Conservation (phyloP, 2,113 vertebrate genomes). For the Ictalurus furcatus region DNA sequence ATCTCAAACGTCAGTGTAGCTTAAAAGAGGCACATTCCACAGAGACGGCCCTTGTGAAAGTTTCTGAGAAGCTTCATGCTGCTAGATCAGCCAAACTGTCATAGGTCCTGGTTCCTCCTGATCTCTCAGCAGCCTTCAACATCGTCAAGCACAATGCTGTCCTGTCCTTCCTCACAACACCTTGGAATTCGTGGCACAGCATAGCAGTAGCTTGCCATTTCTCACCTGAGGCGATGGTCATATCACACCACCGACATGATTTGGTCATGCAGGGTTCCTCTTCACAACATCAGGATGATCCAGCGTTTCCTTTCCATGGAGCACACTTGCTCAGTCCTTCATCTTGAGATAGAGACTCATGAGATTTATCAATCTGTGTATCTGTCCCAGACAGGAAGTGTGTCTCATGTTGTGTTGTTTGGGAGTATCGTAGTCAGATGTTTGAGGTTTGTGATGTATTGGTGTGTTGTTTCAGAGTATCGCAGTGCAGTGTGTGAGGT, state of each 20-base stretch:
- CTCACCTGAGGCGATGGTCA: background rate
- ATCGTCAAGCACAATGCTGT: background rate
- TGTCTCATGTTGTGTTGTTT: background rate
- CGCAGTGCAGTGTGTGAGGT: slow-evolving; percentile 78
- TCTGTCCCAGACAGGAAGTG: background rate
- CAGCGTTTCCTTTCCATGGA: background rate
- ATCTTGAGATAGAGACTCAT: background rate
- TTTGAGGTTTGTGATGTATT: background rate
- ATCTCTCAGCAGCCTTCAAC: background rate
- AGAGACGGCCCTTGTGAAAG: background rate
- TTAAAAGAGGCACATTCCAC: background rate
- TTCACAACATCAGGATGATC: background rate
- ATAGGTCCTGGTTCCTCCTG: background rate
- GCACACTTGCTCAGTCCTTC: background rate
- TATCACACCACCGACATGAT: background rate
- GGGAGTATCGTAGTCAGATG: no score
- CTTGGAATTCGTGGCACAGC: background rate
- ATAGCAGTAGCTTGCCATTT: background rate
- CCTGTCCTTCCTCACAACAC: background rate
- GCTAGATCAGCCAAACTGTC: background rate
- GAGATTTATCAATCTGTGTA: background rate
- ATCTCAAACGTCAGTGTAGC: background rate
- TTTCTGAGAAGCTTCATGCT: background rate
- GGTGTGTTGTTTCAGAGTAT: slow-evolving; percentile 65
- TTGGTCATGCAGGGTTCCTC: background rate